These are phyloP conservation scores for Pristiophorus japonicus DNA, from an alignment of 2,113 vertebrate species.

Conservation along the genomic window DNA sequence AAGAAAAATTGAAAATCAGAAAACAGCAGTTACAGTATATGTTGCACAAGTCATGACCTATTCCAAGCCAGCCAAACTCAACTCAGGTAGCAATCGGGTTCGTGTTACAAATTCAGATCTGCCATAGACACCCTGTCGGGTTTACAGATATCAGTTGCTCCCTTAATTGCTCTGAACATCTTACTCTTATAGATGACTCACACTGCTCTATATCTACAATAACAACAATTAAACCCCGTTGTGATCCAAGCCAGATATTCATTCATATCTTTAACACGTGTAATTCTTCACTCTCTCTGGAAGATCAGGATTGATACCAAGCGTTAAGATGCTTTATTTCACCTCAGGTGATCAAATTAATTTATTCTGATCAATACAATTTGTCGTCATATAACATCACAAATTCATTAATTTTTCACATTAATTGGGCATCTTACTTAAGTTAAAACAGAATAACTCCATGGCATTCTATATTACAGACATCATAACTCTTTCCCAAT, in stretches of 20 bases:
- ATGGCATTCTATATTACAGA: background rate
- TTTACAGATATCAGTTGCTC: no score
- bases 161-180: no score
- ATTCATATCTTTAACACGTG: background rate
- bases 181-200: no score
- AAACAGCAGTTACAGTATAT: no score
- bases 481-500: no score
- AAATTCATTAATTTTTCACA: background rate
- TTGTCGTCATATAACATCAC: background rate
- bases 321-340: background rate
- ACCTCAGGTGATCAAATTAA: background rate
- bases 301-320: background rate
- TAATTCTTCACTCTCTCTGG: background rate
- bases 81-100: no score
- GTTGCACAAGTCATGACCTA: no score
- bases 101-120: no score
- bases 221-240: background rate
- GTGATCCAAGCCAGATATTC: background rate
- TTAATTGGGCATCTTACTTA: background rate
- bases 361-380: background rate
- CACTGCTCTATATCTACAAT: background rate
- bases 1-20: no score
- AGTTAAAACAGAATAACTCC: background rate
- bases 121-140: no score
- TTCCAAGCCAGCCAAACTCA: no score